A percentile compares a stretch with the other conserved stretches of the same genome.
These are phyloP conservation scores for Albula goreensis DNA, from an alignment of 2,113 vertebrate species.

Conservation along the genomic window DNA sequence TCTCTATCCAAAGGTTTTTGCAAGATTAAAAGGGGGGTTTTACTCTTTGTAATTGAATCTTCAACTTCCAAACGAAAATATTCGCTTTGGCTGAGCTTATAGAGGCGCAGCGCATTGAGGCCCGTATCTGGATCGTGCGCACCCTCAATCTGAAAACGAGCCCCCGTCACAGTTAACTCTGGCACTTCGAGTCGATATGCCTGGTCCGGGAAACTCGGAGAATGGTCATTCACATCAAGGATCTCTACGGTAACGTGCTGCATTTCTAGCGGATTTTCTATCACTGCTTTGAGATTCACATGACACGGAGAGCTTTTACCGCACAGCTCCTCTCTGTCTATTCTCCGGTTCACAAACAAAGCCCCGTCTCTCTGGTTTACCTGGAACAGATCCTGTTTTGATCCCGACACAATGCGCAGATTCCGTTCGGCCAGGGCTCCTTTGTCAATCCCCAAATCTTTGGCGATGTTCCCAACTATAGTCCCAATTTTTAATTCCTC, in stretches of 20 bases:
- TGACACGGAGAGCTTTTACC: constrained; percentile 60
- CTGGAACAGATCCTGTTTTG: constrained; percentile 48
- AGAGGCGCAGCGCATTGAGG: background rate
- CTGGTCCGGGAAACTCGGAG: constrained; percentile 36
- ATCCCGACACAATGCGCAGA: constrained; percentile 60
- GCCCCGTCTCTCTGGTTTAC: constrained; percentile 58
- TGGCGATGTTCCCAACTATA: constrained; percentile 60
- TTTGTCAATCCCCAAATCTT: constrained; percentile 62
- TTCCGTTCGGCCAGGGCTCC: constrained; percentile 44
- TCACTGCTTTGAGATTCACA: constrained; percentile 71
- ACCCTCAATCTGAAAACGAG: constrained; percentile 19
- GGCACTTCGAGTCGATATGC: constrained; percentile 20
- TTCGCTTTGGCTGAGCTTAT: constrained; percentile 16
- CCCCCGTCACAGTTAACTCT: constrained; percentile 15
- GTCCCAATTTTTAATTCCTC: constrained; percentile 62
- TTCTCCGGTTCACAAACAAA: constrained; percentile 61
- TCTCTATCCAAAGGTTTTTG: constrained; percentile 40
- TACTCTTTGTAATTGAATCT: constrained; percentile 9
- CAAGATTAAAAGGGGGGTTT: constrained; percentile 30
- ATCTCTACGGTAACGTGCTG: constrained; percentile 78
- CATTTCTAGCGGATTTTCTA: constrained; percentile 77
- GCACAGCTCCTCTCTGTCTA: constrained; percentile 49
- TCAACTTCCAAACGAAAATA: constrained; percentile 26
- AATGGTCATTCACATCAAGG: constrained; percentile 78
- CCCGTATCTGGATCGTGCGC: constrained; percentile 33